A percentile compares a stretch with the other conserved stretches of the same genome.
phyloP scores from a whole-genome alignment of 2,113 vertebrate species.

The Corythaeola cristata region DNA sequence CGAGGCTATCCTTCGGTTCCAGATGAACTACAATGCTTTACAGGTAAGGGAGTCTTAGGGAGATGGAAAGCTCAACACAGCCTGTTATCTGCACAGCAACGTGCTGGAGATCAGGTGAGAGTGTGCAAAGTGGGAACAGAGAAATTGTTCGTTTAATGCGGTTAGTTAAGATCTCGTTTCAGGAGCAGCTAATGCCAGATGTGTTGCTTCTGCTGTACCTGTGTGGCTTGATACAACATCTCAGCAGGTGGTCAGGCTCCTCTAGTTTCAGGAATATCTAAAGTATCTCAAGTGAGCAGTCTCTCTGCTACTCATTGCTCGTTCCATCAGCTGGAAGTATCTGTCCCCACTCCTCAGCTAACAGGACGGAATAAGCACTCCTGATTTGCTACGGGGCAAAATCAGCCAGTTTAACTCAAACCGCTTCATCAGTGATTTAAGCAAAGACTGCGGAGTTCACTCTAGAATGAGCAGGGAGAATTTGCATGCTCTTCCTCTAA shows the following conservation, averaged over 20 bases:
- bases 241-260: not conserved
- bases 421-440: not conserved
- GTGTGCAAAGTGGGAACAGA: not conserved
- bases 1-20: slow-evolving; percentile 93
- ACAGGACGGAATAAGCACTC: not conserved
- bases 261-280: not conserved
- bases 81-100: not conserved
- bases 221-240: not conserved
- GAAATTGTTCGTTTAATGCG: not conserved
- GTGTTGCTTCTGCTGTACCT: not conserved
- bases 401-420: not conserved
- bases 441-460: not conserved
- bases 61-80: not conserved
- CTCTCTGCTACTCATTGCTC: not conserved
- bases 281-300: not conserved
- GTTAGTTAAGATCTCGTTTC: not conserved
- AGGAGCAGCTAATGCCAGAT: not conserved
- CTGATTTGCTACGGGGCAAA: not conserved
- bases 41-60: slow-evolving; percentile 79
- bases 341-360: not conserved
- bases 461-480: not conserved
- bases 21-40: slow-evolving; percentile 87
- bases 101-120: not conserved
- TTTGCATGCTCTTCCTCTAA: not conserved
- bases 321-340: not conserved